These are phyloP conservation scores for Ferrisia virgata DNA, from an alignment of 2,888 invertebrate genomes.

Conservation along the genomic window DNA sequence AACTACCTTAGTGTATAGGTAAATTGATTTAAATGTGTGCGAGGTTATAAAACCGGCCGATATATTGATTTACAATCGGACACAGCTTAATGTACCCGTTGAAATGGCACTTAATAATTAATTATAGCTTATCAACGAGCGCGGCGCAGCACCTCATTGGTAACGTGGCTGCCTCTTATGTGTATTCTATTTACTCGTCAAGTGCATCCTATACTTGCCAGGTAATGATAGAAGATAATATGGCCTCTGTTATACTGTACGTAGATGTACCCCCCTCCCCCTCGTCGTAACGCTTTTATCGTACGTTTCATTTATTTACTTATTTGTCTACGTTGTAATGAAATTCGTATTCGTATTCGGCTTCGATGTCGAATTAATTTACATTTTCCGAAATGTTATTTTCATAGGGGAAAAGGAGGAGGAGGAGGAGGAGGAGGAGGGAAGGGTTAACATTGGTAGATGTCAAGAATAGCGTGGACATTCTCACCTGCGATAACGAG, in stretches of 20 bases:
- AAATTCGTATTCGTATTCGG: neutral
- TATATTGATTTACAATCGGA: constrained; percentile 22
- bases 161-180: neutral
- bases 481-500: constrained; percentile 33
- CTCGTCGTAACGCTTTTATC: too few relatives aligned
- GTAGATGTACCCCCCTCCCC: neutral
- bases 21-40: neutral
- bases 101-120: constrained; percentile 34
- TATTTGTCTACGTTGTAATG: neutral
- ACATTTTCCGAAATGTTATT: constrained; percentile 1
- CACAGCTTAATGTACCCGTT: constrained; percentile 14
- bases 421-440: too few relatives aligned
- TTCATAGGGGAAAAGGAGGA: too few relatives aligned
- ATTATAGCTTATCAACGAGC: constrained; percentile 19
- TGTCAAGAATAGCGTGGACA: constrained; percentile 23
- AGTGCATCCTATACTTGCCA: neutral
- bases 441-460: neutral
- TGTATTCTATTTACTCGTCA: too few relatives aligned
- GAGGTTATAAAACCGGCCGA: constrained; percentile 17
- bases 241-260: neutral
- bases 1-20: too few relatives aligned
- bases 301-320: too few relatives aligned
- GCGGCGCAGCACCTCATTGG: too few relatives aligned
- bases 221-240: neutral
- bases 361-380: constrained; percentile 25